Evolutionary conservation across 2,797 vertebrate species (phyloP).

Genomic region (Sternarchorhynchus goeldii): DNA sequence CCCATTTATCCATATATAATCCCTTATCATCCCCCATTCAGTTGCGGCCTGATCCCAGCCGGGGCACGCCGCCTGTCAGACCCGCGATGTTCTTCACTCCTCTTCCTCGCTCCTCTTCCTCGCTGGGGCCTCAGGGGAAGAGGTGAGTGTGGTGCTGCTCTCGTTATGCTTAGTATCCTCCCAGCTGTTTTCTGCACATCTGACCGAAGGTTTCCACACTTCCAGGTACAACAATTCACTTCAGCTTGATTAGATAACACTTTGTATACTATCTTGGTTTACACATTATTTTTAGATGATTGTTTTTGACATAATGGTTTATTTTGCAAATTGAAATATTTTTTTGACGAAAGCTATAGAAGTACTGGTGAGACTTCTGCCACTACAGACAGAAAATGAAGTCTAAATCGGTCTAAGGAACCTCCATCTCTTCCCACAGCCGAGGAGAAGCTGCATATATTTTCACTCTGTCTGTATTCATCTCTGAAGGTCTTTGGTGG

Average conservation of each 20-base stretch:
- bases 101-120: conserved; percentile 59
- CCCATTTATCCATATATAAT: too few species aligned
- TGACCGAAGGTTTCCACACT: conserved; percentile 26
- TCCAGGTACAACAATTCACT: conserved; percentile 1
- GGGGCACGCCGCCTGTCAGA: conserved; percentile 16
- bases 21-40: too few species aligned
- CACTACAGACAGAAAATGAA: conserved; percentile 20
- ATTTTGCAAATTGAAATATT: conserved; percentile 12
- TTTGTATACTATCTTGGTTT: conserved; percentile 7
- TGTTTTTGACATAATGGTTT: conserved; percentile 14
- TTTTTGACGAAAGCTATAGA: background rate
- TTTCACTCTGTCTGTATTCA: conserved; percentile 52
- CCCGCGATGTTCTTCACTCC: conserved; percentile 49
- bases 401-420: conserved; percentile 44
- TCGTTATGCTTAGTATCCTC: conserved; percentile 56
- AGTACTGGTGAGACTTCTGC: conserved; percentile 16
- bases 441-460: conserved; percentile 47
- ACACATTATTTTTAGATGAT: conserved; percentile 9
- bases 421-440: conserved; percentile 41
- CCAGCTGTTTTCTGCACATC: conserved; percentile 4
- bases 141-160: conserved; percentile 64
- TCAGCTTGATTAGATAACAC: conserved; percentile 19
- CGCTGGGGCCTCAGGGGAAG: conserved; percentile 47
- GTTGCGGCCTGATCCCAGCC: background rate
- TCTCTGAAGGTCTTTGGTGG: conserved; percentile 41